Evolutionary conservation across 2,888 invertebrate genomes (phyloP).

Genomic region (Leucozona laternaria): DNA sequence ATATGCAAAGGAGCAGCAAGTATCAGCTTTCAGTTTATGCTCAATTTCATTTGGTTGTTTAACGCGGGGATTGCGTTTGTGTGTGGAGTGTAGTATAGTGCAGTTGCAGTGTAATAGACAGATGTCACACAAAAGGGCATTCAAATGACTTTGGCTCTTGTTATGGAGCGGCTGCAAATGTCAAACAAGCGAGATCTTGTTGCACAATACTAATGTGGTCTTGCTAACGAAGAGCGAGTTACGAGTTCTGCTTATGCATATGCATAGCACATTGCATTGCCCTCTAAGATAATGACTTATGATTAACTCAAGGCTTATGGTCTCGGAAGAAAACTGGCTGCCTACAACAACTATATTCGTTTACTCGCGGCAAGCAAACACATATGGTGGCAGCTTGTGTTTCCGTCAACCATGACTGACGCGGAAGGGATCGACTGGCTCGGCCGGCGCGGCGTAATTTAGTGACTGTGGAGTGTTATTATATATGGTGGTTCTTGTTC

Average conservation of each 20-base stretch:
- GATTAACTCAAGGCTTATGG: slow-evolving; percentile 38
- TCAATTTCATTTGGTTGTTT: slow-evolving; percentile 18
- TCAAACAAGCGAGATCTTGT: slow-evolving; percentile 36
- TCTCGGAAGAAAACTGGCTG: not conserved
- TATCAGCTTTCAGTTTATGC: slow-evolving; percentile 66
- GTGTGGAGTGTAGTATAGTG: not conserved
- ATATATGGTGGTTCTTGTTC: slow-evolving; percentile 2
- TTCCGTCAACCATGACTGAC: slow-evolving; percentile 59
- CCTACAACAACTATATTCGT: not conserved
- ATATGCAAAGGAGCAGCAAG: slow-evolving; percentile 7
- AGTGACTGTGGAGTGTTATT: not conserved
- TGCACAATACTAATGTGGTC: slow-evolving; percentile 10
- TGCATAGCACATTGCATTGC: slow-evolving; percentile 9
- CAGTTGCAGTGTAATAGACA: slow-evolving; percentile 36
- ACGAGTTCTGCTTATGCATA: slow-evolving; percentile 19
- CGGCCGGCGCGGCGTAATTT: not conserved
- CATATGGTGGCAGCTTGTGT: slow-evolving; percentile 68
- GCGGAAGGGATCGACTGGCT: not conserved
- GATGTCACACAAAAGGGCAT: slow-evolving; percentile 67
- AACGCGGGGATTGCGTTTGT: not conserved
- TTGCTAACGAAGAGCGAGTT: slow-evolving; percentile 8
- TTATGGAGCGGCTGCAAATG: slow-evolving; percentile 17
- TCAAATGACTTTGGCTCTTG: not conserved
- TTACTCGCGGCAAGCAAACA: slow-evolving; percentile 10
- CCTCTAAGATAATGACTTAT: slow-evolving; percentile 51